phyloP scores from a whole-genome alignment of 2,888 invertebrate genomes.

The Antheraea assamensis region DNA sequence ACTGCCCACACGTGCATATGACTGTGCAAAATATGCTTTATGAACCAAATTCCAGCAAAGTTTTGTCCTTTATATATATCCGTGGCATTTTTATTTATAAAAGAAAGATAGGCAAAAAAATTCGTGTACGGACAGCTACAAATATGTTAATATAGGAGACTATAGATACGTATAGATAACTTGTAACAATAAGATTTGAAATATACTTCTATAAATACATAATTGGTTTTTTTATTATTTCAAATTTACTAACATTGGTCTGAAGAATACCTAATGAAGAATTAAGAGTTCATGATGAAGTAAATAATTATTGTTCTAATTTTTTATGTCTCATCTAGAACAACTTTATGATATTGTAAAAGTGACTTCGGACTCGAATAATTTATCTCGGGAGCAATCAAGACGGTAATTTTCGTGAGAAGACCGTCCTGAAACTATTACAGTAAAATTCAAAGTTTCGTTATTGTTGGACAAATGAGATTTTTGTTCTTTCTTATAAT shows the following conservation, averaged over 20 bases:
- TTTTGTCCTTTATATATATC: too few species aligned
- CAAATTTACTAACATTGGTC: not conserved
- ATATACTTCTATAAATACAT: too few species aligned
- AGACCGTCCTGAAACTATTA: conserved; percentile 65
- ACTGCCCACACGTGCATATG: too few species aligned
- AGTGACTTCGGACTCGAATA: conserved; percentile 64
- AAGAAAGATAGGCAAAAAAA: too few species aligned
- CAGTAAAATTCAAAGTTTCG: conserved; percentile 48
- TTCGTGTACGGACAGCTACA: too few species aligned
- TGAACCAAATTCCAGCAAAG: too few species aligned
- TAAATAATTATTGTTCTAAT: not conserved
- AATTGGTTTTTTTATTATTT: too few species aligned
- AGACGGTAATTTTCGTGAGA: conserved; percentile 71
- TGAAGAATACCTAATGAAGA: not conserved
- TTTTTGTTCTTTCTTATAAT: conserved; percentile 31
- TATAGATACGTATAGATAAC: too few species aligned
- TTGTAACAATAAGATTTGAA: too few species aligned
- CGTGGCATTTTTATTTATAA: too few species aligned
- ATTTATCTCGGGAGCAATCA: conserved; percentile 77
- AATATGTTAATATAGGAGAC: too few species aligned
- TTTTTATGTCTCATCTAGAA: conserved; percentile 38
- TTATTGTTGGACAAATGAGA: conserved; percentile 46
- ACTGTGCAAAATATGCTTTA: too few species aligned
- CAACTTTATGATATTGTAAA: conserved; percentile 27
- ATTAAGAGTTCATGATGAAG: not conserved